Conservation (phyloP, 2,113 vertebrate genomes). For the Panurus biarmicus region DNA sequence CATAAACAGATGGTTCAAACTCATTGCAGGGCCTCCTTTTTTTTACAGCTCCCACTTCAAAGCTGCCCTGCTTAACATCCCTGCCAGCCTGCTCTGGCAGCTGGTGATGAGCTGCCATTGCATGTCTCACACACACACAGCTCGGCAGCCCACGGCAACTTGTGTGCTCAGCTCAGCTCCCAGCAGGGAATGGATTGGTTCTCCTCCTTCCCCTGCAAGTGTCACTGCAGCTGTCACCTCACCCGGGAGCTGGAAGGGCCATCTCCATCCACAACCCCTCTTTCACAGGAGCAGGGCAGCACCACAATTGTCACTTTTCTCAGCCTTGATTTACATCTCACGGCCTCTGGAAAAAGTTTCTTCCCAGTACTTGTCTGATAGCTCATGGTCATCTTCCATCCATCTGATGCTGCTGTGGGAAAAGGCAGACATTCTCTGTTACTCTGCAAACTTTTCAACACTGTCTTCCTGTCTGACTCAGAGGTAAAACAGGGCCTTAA, state of each 20-base stretch:
- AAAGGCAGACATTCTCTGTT: neutral
- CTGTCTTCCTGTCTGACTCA: neutral
- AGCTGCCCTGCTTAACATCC: neutral
- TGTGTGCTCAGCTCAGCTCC: neutral
- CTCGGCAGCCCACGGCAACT: accelerated
- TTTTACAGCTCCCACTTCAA: neutral
- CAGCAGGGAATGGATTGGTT: neutral
- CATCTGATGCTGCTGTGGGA: neutral
- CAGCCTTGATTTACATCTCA: neutral
- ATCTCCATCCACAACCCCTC: neutral
- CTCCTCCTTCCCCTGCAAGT: neutral
- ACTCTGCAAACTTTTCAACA: neutral
- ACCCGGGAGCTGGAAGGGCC: neutral
- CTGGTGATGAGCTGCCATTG: neutral
- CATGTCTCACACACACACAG: neutral
- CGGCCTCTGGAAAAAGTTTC: neutral
- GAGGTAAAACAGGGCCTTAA: neutral
- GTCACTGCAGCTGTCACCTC: neutral
- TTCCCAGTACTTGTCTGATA: neutral
- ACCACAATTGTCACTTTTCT: accelerated
- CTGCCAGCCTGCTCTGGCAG: neutral
- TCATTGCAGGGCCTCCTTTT: neutral
- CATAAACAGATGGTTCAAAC: neutral
- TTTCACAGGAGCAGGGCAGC: neutral
- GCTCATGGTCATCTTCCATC: neutral